These are phyloP conservation scores for Scophthalmus maximus DNA, from an alignment of 2,113 vertebrate genomes.

Conservation along the genomic window DNA sequence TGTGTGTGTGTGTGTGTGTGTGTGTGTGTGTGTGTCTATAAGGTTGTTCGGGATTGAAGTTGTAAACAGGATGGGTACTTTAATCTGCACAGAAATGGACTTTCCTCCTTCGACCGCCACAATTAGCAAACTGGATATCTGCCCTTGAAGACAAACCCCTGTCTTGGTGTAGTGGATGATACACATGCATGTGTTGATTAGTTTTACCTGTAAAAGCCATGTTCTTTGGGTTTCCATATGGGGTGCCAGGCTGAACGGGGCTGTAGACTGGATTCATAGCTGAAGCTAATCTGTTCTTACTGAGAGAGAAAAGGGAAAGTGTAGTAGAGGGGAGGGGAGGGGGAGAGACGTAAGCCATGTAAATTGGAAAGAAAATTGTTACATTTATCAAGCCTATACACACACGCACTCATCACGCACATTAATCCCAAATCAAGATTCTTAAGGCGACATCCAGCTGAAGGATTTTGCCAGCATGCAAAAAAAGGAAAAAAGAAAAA, in stretches of 20 bases:
- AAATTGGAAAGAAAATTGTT: constrained; percentile 51
- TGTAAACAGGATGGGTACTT: too few relatives aligned
- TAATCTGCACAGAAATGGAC: too few relatives aligned
- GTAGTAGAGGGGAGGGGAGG: constrained; percentile 19
- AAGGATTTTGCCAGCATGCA: constrained; percentile 53
- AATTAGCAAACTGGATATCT: not conserved
- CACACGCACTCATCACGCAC: constrained; percentile 13
- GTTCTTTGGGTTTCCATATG: constrained; percentile 98
- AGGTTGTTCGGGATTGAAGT: too few relatives aligned
- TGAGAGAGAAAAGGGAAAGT: constrained; percentile 58
- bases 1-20: too few relatives aligned
- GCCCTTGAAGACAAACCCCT: not conserved
- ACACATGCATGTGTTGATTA: not conserved
- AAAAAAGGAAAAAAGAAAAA: too few relatives aligned
- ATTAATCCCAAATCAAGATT: constrained; percentile 45
- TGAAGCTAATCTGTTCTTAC: constrained; percentile 91
- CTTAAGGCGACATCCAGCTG: constrained; percentile 40
- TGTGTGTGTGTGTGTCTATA: too few relatives aligned
- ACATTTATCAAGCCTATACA: constrained; percentile 32
- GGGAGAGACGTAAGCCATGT: constrained; percentile 39
- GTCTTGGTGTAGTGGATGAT: not conserved
- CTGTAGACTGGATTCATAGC: constrained; percentile 99
- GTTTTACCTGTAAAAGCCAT: constrained; percentile 94
- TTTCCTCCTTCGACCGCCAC: not conserved
- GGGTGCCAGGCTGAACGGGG: constrained; percentile 96